phyloP scores from a whole-genome alignment of 2,113 vertebrate genomes.

The Myotis lucifugus region DNA sequence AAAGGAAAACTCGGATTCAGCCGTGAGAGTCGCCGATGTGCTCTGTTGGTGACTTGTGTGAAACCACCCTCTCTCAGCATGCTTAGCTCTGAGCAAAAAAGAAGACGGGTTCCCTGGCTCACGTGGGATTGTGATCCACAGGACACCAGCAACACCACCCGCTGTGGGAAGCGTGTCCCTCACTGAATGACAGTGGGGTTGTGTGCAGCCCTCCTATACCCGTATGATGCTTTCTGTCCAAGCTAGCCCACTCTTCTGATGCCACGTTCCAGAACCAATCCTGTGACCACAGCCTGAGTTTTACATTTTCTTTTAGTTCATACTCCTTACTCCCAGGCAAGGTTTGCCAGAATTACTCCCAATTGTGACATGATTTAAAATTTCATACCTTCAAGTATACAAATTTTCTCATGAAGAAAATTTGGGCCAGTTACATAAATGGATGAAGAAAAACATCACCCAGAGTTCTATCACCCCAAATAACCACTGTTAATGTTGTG shows the following conservation, averaged over 20 bases:
- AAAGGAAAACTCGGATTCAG: neutral
- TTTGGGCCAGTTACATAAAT: neutral
- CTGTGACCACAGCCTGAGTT: neutral
- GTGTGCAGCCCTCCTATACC: fast-evolving
- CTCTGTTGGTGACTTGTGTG: neutral
- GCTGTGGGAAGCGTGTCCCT: neutral
- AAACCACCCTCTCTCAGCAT: neutral
- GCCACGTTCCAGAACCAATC: neutral
- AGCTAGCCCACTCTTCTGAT: neutral
- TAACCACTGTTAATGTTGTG: neutral
- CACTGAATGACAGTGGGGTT: neutral
- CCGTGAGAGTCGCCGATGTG: neutral
- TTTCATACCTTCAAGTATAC: neutral
- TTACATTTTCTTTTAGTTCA: neutral
- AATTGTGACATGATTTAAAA: neutral
- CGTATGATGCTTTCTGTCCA: neutral
- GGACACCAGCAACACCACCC: neutral
- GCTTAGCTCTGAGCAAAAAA: neutral
- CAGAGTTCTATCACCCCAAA: neutral
- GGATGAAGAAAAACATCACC: neutral
- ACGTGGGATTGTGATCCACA: neutral
- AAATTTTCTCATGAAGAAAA: constrained; percentile 36
- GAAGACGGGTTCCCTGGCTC: neutral
- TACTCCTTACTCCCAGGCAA: neutral
- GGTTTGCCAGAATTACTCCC: constrained; percentile 19